A percentile compares a stretch with the other conserved stretches of the same genome.
Evolutionary conservation across 1,140 invertebrate species (phyloP).

Genomic region (Onthophagus taurus): DNA sequence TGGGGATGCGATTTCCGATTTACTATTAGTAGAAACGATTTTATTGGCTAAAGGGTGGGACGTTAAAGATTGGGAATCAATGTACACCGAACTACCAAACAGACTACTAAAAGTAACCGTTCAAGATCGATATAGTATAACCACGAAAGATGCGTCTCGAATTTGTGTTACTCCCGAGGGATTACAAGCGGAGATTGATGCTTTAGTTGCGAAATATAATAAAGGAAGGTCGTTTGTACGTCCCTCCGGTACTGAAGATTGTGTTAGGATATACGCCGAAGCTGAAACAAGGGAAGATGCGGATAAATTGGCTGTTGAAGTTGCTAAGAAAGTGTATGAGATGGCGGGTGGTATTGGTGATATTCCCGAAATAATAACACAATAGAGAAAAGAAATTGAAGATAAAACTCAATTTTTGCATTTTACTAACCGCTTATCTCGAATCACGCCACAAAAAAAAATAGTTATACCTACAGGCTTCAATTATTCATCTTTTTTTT

Average conservation of each 20-base stretch:
- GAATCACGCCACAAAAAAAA: no score
- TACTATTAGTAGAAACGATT: conserved; percentile 89
- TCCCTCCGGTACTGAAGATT: conserved; percentile 95
- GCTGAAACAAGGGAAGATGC: conserved; percentile 65
- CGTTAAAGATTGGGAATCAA: conserved; percentile 65
- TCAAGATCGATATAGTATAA: conserved; percentile 72
- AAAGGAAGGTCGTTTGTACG: conserved; percentile 82
- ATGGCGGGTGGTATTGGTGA: conserved; percentile 63
- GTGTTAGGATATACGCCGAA: conserved; percentile 94
- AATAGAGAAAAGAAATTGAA: no score
- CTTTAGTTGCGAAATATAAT: conserved; percentile 55
- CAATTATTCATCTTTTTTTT: no score
- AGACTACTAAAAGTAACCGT: conserved; percentile 82
- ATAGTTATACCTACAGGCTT: no score
- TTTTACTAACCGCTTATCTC: no score
- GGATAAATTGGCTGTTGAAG: conserved; percentile 64
- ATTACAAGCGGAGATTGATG: conserved; percentile 75
- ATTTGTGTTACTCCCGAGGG: conserved; percentile 66
- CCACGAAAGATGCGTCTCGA: conserved; percentile 79
- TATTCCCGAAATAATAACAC: conserved; percentile 38
- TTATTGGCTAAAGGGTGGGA: conserved; percentile 72
- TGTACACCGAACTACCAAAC: conserved; percentile 83
- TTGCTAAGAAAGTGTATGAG: conserved; percentile 63
- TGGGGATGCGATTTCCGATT: conserved; percentile 93
- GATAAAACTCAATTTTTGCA: no score